These are phyloP conservation scores for Momotus momota DNA, from an alignment of 2,797 vertebrate species.

Conservation along the genomic window DNA sequence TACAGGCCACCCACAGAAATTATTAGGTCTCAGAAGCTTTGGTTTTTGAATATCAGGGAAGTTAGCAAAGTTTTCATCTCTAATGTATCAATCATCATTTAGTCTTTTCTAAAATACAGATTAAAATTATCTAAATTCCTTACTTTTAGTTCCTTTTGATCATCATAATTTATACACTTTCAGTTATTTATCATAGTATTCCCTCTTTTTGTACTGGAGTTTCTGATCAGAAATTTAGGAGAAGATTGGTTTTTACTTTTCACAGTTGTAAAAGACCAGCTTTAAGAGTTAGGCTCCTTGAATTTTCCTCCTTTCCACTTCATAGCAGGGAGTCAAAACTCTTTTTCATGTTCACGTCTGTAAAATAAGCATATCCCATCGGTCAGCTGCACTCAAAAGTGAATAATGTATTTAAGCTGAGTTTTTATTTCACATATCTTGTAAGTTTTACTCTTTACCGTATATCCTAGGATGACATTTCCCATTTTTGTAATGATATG, in stretches of 20 bases:
- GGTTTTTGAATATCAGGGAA: neutral
- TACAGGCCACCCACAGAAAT: neutral
- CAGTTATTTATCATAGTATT: neutral
- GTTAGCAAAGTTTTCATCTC: neutral
- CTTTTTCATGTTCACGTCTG: neutral
- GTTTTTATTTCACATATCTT: neutral
- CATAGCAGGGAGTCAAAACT: neutral
- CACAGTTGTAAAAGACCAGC: neutral
- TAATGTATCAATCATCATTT: neutral
- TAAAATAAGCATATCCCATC: neutral
- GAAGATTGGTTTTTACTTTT: neutral
- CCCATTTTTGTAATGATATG: neutral
- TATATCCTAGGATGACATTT: neutral
- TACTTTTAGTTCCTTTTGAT: neutral
- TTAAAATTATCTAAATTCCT: neutral
- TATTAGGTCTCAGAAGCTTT: neutral
- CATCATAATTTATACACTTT: neutral
- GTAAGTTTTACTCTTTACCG: neutral
- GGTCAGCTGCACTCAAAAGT: neutral
- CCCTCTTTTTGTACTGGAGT: neutral
- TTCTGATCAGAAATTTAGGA: neutral
- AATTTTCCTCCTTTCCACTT: neutral
- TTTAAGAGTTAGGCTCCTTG: neutral
- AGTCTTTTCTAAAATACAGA: neutral
- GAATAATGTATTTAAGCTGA: neutral